Conservation (phyloP, 2,888 invertebrate genomes). For the Pristionchus entomophagus region DNA sequence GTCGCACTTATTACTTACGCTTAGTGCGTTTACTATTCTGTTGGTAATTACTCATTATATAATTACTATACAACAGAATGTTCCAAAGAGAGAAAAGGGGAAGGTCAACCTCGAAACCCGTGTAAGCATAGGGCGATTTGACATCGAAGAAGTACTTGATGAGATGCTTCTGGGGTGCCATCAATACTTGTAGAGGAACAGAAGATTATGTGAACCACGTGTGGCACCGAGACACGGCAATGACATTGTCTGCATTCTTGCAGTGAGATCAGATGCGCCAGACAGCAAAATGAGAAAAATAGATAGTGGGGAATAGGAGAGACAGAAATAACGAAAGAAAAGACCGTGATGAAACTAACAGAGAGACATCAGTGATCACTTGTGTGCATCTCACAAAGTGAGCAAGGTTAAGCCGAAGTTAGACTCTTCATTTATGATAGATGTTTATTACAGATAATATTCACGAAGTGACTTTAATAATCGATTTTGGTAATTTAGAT, state of each 20-base stretch:
- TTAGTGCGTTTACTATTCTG: no score
- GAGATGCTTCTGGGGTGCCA: not conserved
- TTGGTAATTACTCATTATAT: not conserved
- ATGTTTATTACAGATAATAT: no score
- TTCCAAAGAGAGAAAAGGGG: no score
- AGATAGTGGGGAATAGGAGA: not conserved
- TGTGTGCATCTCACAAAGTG: not conserved
- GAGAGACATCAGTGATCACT: not conserved
- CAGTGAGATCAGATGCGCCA: no score
- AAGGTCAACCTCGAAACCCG: conserved; percentile 16
- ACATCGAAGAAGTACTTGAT: conserved; percentile 9
- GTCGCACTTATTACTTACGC: no score
- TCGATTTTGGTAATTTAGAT: no score
- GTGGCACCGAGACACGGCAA: not conserved
- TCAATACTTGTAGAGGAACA: not conserved
- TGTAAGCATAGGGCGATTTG: not conserved
- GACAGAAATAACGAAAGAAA: not conserved
- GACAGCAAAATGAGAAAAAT: not conserved
- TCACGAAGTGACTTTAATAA: no score
- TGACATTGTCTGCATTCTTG: no score
- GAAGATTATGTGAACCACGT: not conserved
- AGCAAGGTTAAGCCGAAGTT: no score
- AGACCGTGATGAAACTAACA: no score
- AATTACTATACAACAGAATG: no score
- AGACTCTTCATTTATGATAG: no score